Base-by-base conservation (phyloP, 2,113 vertebrate genomes). In the Sphyrna mokarran region DNA sequence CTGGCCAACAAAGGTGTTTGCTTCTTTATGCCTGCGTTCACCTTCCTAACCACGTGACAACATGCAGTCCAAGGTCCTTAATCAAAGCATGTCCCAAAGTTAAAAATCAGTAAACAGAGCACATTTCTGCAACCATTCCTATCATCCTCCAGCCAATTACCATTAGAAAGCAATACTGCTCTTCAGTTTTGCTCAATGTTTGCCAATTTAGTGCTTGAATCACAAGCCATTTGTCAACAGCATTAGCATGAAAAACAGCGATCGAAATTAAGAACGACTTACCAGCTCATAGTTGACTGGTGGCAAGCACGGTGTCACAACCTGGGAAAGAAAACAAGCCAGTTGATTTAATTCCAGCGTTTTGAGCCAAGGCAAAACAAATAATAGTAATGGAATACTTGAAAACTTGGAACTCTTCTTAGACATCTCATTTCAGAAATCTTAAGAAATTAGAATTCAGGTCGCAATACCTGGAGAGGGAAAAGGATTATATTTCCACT, bases 281-380 rank as follows among this genome's bases (percentile, higher is more conserved):
- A 97, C 96, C 96, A 96, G 76, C 66, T 96, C 18, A 4, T 96
- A 96, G 96, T 63, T 96, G 95, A 95, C 96, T 96, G 95, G 96
- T 58, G 96, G 96, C 96, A 96, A 96, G 69, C 96, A 97, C 90
- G 96, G 94, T 85, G 95, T 97, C 96, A 97, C 94, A 66, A 97
- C 96, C 97, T 97, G 87, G 7, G 33, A 96, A 96, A 40, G 68
- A 97, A 96, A 95, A 85, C 40, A 95, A 69, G 69, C 40, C 66
- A 76, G 43, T n/a, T 26, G 11, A 26, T 26, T 95, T 95, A 54
- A 95, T 76, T 70, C 48, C 69, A 95, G 26, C 33, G 22, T 26
- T 90, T 61, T 29, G 16, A 90, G 58, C 37, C 48, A 90, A 89
- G 86, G 48, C 72, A 72, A 54, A 13, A 26, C 29, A 70, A 95